Conservation (phyloP, 1,140 invertebrate species). For the Dinothrombium tinctorium region DNA sequence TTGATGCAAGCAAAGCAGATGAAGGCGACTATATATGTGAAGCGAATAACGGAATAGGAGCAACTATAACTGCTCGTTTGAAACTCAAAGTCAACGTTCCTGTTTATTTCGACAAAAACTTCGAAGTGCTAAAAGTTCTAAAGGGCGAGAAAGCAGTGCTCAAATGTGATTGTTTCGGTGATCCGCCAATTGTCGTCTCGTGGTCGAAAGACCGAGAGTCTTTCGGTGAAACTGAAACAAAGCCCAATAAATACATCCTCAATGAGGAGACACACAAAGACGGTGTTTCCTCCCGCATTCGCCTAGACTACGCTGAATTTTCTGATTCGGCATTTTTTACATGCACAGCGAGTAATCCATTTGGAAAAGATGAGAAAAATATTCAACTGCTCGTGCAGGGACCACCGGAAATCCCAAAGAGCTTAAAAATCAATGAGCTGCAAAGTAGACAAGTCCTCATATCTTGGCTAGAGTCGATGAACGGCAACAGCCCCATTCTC, state of each 20-base stretch:
- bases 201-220: slow-evolving; percentile 19
- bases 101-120: slow-evolving; percentile 15
- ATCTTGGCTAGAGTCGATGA: slow-evolving; percentile 21
- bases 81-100: slow-evolving; percentile 11
- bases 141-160: slow-evolving; percentile 20
- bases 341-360: slow-evolving; percentile 22
- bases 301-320: slow-evolving; percentile 8
- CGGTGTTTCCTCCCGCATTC: neutral
- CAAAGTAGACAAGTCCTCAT: slow-evolving; percentile 18
- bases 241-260: neutral
- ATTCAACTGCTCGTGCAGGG: slow-evolving; percentile 25
- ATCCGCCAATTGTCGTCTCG: slow-evolving; percentile 22
- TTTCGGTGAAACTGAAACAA: neutral
- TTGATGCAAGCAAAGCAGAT: slow-evolving; percentile 18
- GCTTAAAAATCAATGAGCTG: slow-evolving; percentile 17
- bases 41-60: slow-evolving; percentile 21
- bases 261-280: neutral
- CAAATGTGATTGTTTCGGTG: slow-evolving; percentile 23
- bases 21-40: slow-evolving; percentile 24
- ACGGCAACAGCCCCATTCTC: slow-evolving; percentile 22
- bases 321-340: slow-evolving; percentile 25
- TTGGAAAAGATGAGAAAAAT: slow-evolving; percentile 20
- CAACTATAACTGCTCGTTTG: neutral
- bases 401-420: slow-evolving; percentile 20
- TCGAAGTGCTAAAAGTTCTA: slow-evolving; percentile 13